Base-by-base conservation (phyloP, 2,797 vertebrate species). In the Prunella strophiata region DNA sequence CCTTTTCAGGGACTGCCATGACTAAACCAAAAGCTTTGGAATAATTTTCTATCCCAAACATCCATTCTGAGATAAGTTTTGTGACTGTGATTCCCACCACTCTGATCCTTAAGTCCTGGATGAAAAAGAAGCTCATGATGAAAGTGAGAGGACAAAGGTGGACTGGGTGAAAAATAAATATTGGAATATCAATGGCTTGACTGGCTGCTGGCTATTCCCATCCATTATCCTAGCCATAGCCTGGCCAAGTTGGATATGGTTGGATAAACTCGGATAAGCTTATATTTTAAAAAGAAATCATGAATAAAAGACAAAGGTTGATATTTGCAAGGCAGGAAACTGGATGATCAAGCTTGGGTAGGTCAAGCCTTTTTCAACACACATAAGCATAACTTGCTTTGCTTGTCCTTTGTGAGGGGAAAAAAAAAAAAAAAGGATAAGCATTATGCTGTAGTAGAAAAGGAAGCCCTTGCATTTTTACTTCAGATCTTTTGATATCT, bases 371-470 rank as follows among this genome's bases (percentile, higher is more conserved):
- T 79, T 85, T 85, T 38, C 68, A 80, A 80, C 57, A 36, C 43
- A 86, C 21, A 85, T 74, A 62, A 80, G 70, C 76, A 91, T 85
- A 91, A 62, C 88, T 91, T 57, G 88, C 75, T 85, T 80, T 91
- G 75, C 88, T 74, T 57, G 68, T 91, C 75, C 25, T 74, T 78
- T 74, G 75, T 72, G 59, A 72, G 52, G 50, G 47, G 20, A 3
- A 18, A 10, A 36, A 34, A 34, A 34, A 34, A 36, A 74, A 50
- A 66, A 54, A 43, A 26, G 54, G 48, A 30, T 57, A 16, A 62
- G 36, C 57, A 62, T 51, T 45, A 62, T 45, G 20, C 55, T 38
- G 36, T 26, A 43, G 29, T 55, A 59, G 54, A 61, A 73, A 43
- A 79, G 32, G 42, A 78, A 90, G 23, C 73, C 40, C 67, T 85